Conservation (phyloP, 2,113 vertebrate species). For the Vidua chalybeata region DNA sequence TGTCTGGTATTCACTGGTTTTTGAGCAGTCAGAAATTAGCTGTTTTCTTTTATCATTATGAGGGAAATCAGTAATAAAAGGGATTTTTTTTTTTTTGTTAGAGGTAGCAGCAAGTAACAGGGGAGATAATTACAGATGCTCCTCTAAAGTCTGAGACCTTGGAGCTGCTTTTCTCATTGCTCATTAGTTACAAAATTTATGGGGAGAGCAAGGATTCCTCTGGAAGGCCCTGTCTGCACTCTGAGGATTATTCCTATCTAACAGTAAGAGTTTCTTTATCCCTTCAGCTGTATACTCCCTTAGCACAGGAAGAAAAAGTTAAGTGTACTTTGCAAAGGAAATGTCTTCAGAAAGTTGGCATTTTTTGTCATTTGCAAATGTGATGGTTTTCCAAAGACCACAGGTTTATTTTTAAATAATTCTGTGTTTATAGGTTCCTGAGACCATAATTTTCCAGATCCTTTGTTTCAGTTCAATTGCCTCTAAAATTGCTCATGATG, state of each 20-base stretch:
- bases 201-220: not conserved
- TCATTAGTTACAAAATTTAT: not conserved
- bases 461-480: not conserved
- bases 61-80: not conserved
- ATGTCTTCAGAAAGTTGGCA: not conserved
- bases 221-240: not conserved
- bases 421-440: not conserved
- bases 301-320: not conserved
- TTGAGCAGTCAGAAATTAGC: not conserved
- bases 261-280: not conserved
- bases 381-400: not conserved
- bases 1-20: not conserved
- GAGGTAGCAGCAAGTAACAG: not conserved
- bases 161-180: not conserved
- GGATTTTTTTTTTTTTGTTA: not conserved
- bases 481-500: not conserved
- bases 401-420: not conserved
- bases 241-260: not conserved
- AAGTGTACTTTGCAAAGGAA: not conserved
- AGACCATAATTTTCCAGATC: not conserved
- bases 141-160: not conserved
- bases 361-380: not conserved
- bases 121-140: not conserved
- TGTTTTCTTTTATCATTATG: not conserved
- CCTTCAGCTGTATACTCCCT: not conserved